Percentiles rank a stretch among this genome's conserved stretches.
phyloP scores from a whole-genome alignment of 2,888 invertebrate species.

The Colletes collaris region DNA sequence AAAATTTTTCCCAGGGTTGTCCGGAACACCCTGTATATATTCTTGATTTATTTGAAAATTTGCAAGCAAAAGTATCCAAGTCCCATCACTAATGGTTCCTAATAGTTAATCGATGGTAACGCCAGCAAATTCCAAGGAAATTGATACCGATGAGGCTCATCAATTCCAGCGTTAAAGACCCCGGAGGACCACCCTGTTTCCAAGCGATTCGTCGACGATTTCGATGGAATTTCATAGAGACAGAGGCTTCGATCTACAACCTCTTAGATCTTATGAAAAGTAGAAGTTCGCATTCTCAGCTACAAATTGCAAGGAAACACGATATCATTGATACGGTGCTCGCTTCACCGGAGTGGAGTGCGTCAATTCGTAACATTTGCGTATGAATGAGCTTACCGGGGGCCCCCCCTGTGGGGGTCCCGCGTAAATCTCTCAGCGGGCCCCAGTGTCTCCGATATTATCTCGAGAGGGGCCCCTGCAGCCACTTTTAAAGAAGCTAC shows the following conservation, averaged over 20 bases:
- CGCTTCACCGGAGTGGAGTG: constrained; percentile 48
- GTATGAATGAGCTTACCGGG: constrained; percentile 75
- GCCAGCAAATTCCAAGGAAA: neutral
- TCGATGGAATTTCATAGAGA: neutral
- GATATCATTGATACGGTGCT: constrained; percentile 71
- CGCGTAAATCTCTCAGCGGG: constrained; percentile 80
- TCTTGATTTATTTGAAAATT: too few relatives aligned
- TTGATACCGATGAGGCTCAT: constrained; percentile 8
- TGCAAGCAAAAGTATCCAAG: too few relatives aligned
- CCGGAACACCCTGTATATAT: too few relatives aligned
- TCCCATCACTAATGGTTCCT: neutral
- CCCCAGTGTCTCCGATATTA: constrained; percentile 75
- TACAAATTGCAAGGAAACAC: constrained; percentile 65
- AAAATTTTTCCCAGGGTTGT: too few relatives aligned
- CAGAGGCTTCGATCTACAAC: neutral
- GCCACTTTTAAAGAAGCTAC: constrained; percentile 67
- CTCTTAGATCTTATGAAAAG: constrained; percentile 2
- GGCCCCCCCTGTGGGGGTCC: constrained; percentile 69
- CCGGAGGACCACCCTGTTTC: constrained; percentile 7
- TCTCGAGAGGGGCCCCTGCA: constrained; percentile 65
- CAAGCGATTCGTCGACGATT: too few relatives aligned
- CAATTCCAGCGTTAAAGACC: neutral
- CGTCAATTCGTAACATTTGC: constrained; percentile 77
- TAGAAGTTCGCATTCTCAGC: constrained; percentile 5
- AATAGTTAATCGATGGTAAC: neutral